These are phyloP conservation scores for Lasioglossum calceatum DNA, from an alignment of 2,888 invertebrate genomes.

Conservation along the genomic window DNA sequence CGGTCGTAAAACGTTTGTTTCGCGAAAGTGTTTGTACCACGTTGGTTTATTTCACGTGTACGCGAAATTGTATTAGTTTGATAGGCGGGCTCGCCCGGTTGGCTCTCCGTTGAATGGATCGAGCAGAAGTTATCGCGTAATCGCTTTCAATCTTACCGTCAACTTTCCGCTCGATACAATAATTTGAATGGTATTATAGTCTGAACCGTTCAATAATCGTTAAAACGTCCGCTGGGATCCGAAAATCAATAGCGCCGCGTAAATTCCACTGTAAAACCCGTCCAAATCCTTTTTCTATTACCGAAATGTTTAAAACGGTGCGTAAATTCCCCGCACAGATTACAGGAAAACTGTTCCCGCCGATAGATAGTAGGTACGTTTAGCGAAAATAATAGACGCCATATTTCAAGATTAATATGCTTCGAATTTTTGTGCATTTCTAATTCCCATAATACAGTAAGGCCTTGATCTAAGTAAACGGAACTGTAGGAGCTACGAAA, in stretches of 20 bases:
- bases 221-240: background rate
- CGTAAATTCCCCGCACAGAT: background rate
- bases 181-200: background rate
- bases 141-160: background rate
- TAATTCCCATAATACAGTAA: too few relatives aligned
- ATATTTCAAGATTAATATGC: background rate
- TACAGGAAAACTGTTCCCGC: background rate
- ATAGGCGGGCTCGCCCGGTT: background rate
- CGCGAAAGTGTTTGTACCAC: background rate
- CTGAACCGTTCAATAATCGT: background rate
- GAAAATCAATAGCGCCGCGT: background rate
- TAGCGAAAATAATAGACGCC: background rate
- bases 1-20: background rate
- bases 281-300: background rate
- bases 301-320: background rate
- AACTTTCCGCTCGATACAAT: background rate
- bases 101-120: background rate
- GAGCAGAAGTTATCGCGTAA: background rate
- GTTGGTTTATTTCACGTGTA: background rate
- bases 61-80: constrained; percentile 5
- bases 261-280: background rate
- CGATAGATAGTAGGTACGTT: too few relatives aligned
- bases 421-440: too few relatives aligned
- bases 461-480: too few relatives aligned
- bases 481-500: too few relatives aligned